These are phyloP conservation scores for Thermophis baileyi DNA, from an alignment of 2,113 vertebrate genomes.

Conservation along the genomic window DNA sequence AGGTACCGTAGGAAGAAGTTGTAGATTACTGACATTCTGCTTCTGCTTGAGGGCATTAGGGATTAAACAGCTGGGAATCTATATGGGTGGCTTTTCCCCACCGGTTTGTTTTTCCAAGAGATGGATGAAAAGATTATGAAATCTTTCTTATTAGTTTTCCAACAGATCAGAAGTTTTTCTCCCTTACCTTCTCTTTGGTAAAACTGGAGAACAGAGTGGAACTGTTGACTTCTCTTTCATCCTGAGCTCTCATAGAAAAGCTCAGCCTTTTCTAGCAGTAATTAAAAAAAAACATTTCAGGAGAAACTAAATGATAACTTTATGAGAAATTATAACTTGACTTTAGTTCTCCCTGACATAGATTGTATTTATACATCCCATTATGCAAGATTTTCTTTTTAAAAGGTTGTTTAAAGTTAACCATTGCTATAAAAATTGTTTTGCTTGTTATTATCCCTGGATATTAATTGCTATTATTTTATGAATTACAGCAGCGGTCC, in stretches of 20 bases:
- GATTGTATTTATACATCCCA: background rate
- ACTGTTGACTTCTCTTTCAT: too few species aligned
- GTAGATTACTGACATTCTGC: background rate
- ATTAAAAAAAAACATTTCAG: background rate
- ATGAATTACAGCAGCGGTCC: background rate
- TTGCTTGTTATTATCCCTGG: conserved; percentile 62
- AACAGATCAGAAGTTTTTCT: background rate
- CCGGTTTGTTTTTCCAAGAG: background rate
- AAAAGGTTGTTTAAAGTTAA: conserved; percentile 59
- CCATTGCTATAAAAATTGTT: conserved; percentile 55
- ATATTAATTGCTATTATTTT: conserved; percentile 36
- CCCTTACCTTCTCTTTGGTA: background rate
- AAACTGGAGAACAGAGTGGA: background rate
- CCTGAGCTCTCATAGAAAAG: too few species aligned
- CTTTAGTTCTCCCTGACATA: background rate
- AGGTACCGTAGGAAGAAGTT: background rate
- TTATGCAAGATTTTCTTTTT: background rate
- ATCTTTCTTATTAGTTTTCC: background rate
- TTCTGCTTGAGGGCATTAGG: background rate
- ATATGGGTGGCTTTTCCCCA: background rate
- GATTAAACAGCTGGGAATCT: background rate
- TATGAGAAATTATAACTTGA: background rate
- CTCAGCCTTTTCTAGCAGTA: too few species aligned
- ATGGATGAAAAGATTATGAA: background rate
- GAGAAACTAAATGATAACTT: background rate